Base-by-base conservation (phyloP, 2,113 vertebrate species). In the Lophochroa leadbeateri region DNA sequence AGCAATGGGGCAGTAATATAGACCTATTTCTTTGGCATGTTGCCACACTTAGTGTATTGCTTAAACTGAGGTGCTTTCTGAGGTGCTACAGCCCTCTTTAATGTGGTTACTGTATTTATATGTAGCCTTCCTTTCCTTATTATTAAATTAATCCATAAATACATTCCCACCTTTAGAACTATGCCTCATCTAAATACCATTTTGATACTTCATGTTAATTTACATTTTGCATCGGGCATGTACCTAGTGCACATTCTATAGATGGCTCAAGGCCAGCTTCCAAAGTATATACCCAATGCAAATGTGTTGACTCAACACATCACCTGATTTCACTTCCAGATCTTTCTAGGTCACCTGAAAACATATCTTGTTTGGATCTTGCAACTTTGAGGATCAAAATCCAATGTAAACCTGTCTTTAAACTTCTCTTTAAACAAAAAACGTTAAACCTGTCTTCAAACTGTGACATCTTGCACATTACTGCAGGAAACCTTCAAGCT, bases 211-310 rank as follows among this genome's bases (percentile, higher is more conserved):
- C 27, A 27, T n/a, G 18, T 58, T 41, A 77, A 75, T 60, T 78
- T 29, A n/a, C 7, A 7, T 55, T 78, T 28, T 15, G 21, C 10
- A n/a, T 18, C 0, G 0, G 15, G 10, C 7, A 3, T 10, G 16
- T 47, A 21, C 18, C 2, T 4, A 20, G 24, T 24, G 18, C 17
- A 65, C 27, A 47, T 44, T 77, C 41, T 61, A 49, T 2, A 65
- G 24, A 33, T 3, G 5, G 6, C 14, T 50, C 24, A 79, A 78
- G 35, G 72, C 7, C 41, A 65, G 2, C 9, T 55, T 69, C 24
- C 44, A 19, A 53, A 85, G 17, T 29, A 35, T 6, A 88, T 52
- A 33, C 5, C 8, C 35, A 47, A 10, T 72, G 64, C 20, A 74
- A 70, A 75, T 75, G 7, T 58, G 4, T 47, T 44, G 39, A 27